Conservation (phyloP, 2,113 vertebrate species). For the Neolamprologus sp. region DNA sequence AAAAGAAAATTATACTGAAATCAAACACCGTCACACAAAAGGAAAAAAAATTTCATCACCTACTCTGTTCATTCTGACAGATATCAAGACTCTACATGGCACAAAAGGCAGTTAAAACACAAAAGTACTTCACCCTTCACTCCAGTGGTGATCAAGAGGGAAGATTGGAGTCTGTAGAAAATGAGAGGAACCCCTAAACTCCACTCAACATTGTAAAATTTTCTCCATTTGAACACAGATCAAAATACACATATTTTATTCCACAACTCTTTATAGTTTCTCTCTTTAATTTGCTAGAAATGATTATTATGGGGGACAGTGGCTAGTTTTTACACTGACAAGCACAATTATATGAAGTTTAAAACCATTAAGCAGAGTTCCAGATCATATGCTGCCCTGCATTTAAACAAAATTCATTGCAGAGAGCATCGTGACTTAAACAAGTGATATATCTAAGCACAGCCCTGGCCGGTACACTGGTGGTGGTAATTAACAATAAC, state of each 20-base stretch:
- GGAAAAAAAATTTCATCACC: not conserved
- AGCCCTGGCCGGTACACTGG: not conserved
- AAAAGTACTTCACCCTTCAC: not conserved
- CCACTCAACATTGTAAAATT: not conserved
- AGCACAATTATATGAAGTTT: not conserved
- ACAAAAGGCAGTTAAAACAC: not conserved
- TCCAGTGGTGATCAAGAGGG: not conserved
- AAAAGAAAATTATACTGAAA: not conserved
- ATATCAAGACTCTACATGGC: not conserved
- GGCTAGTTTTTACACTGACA: not conserved
- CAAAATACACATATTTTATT: not conserved
- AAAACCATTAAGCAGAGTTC: conserved; percentile 1
- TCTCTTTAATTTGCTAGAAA: not conserved
- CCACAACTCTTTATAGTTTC: not conserved
- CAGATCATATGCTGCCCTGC: not conserved
- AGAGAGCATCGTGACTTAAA: not conserved
- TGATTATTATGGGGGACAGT: not conserved
- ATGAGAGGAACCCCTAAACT: not conserved
- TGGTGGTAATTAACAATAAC: conserved; percentile 13
- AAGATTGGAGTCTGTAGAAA: not conserved
- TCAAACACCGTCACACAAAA: not conserved
- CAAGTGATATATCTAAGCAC: not conserved
- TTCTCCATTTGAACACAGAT: not conserved
- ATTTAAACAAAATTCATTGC: conserved; percentile 1
- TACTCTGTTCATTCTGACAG: not conserved